These are phyloP conservation scores for Pterocles orientalis DNA, from an alignment of 2,113 vertebrate species.

Conservation along the genomic window DNA sequence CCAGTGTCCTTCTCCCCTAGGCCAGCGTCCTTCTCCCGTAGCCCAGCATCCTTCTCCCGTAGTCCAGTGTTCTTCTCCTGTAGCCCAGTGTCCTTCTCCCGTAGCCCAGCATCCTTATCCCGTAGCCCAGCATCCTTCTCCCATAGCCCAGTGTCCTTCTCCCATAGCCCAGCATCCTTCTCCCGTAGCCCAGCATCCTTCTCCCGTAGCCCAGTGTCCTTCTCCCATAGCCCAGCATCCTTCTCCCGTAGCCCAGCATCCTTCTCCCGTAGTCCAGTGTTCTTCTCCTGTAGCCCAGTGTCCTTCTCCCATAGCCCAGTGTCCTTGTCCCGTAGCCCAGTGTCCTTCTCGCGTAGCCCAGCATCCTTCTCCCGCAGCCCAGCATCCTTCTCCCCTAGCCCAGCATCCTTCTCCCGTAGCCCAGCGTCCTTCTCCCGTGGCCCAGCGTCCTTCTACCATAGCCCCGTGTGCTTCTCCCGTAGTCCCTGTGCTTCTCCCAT, in stretches of 20 bases:
- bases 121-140: not conserved
- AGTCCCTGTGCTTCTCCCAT: accelerated
- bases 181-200: not conserved
- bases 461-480: not conserved
- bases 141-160: not conserved
- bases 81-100: not conserved
- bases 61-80: not conserved
- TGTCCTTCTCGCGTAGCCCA: not conserved
- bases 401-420: not conserved
- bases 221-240: not conserved
- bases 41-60: not conserved
- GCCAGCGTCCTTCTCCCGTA: not conserved
- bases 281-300: not conserved
- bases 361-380: not conserved
- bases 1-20: not conserved
- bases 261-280: not conserved
- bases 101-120: not conserved
- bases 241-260: not conserved
- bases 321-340: not conserved
- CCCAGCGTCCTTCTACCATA: not conserved
- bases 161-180: not conserved
- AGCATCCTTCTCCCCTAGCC: not conserved
- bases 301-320: not conserved
- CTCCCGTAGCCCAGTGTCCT: not conserved
- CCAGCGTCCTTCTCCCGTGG: not conserved